Conservation (phyloP, 2,797 vertebrate species). For the Acomys russatus region DNA sequence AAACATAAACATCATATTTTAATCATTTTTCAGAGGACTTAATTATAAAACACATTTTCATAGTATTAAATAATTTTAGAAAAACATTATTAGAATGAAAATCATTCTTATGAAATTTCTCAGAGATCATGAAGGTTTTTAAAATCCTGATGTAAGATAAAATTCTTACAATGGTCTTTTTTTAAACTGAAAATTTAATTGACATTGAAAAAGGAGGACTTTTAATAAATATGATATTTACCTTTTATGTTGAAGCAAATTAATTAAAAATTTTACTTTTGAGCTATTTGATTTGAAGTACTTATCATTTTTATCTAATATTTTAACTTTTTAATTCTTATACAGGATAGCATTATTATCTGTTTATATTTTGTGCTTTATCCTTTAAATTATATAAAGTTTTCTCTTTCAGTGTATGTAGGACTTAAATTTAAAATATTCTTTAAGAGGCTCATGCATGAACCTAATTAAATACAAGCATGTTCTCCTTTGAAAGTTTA, state of each 20-base stretch:
- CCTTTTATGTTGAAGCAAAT: neutral
- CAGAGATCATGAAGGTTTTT: constrained; percentile 31
- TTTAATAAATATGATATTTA: neutral
- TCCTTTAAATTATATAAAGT: neutral
- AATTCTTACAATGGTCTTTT: neutral
- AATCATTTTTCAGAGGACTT: neutral
- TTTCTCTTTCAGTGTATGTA: neutral
- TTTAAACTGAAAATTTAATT: neutral
- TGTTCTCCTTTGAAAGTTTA: neutral
- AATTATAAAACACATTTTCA: neutral
- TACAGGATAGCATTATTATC: neutral
- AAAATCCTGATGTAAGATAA: constrained; percentile 5
- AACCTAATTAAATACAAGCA: neutral
- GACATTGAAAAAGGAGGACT: neutral
- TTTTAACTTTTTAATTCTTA: neutral
- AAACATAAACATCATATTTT: neutral
- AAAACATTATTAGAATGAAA: constrained; percentile 32
- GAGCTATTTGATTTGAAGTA: neutral
- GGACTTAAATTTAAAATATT: neutral
- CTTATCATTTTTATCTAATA: neutral
- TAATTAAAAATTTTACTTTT: neutral
- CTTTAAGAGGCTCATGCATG: neutral
- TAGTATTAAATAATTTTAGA: neutral
- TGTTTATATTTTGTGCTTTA: neutral
- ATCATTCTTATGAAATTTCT: neutral